Percentiles rank a stretch among this genome's conserved stretches.
Conservation (phyloP, 2,888 invertebrate species). For the Onchidella celtica region DNA sequence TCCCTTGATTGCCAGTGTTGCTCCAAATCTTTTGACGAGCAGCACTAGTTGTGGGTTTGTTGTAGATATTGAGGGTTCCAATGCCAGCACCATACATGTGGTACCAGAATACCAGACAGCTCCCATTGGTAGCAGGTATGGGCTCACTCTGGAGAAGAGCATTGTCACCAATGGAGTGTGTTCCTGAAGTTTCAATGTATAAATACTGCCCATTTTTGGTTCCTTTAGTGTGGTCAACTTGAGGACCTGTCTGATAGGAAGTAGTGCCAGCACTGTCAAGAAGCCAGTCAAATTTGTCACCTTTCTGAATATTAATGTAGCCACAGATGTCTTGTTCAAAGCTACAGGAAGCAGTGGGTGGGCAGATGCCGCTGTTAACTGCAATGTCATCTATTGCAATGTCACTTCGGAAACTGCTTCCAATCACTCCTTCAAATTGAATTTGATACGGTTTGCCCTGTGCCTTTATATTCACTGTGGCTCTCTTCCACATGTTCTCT, state of each 20-base stretch:
- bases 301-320: slow-evolving; percentile 63
- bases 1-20: slow-evolving; percentile 66
- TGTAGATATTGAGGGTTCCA: slow-evolving; percentile 71
- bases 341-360: slow-evolving; percentile 71
- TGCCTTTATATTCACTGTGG: slow-evolving; percentile 55
- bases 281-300: slow-evolving; percentile 77
- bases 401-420: slow-evolving; percentile 67
- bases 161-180: slow-evolving; percentile 81
- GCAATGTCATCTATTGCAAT: slow-evolving; percentile 77
- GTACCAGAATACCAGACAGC: slow-evolving; percentile 73
- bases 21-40: slow-evolving; percentile 54
- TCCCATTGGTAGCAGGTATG: slow-evolving; percentile 56
- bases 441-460: slow-evolving; percentile 52
- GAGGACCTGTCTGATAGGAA: slow-evolving; percentile 69
- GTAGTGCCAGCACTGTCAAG: slow-evolving; percentile 70
- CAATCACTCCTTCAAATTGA: slow-evolving; percentile 66
- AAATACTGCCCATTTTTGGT: slow-evolving; percentile 70
- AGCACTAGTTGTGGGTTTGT: slow-evolving; percentile 54
- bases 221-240: slow-evolving; percentile 68
- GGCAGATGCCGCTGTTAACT: slow-evolving; percentile 66
- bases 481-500: slow-evolving; percentile 70
- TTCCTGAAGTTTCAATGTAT: slow-evolving; percentile 81
- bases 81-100: slow-evolving; percentile 74
- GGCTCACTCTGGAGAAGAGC: slow-evolving; percentile 80
- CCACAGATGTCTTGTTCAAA: slow-evolving; percentile 79